phyloP scores from a whole-genome alignment of 2,888 invertebrate species.

The Salpingus planirostris region DNA sequence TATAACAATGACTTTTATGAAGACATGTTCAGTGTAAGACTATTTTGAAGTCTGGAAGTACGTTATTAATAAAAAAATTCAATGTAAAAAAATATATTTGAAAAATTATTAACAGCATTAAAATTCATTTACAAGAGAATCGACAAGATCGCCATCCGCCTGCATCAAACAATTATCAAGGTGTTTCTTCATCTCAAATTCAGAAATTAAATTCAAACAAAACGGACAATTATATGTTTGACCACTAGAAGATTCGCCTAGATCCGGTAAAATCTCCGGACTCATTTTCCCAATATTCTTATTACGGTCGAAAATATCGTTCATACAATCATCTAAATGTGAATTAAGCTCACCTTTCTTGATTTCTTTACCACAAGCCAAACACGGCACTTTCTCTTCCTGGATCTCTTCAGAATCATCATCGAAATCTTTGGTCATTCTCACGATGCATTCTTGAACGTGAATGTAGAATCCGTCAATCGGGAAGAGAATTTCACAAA shows the following conservation, averaged over 20 bases:
- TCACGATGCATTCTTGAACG: slow-evolving; percentile 45
- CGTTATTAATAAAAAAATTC: no score
- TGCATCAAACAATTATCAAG: slow-evolving; percentile 46
- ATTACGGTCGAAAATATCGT: slow-evolving; percentile 36
- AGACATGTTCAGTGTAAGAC: no score
- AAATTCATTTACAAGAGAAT: no score
- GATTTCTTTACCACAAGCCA: slow-evolving; percentile 38
- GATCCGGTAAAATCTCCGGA: no score
- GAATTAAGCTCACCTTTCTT: slow-evolving; percentile 32
- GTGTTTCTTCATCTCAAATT: slow-evolving; percentile 50
- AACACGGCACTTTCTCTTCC: slow-evolving; percentile 28
- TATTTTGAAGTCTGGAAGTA: no score
- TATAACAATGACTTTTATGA: no score
- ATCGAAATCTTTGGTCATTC: slow-evolving; percentile 32
- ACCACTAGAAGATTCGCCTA: slow-evolving; percentile 32
- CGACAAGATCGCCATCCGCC: no score
- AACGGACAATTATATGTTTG: slow-evolving; percentile 52
- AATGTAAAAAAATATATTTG: no score
- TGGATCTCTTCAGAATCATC: slow-evolving; percentile 39
- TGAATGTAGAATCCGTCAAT: slow-evolving; percentile 37
- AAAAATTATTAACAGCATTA: no score
- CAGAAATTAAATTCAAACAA: slow-evolving; percentile 48
- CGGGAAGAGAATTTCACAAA: slow-evolving; percentile 45
- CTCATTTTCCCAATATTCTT: slow-evolving; percentile 16
- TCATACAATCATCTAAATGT: slow-evolving; percentile 40